Conservation (phyloP, 2,888 invertebrate genomes). For the Heliconius ismenius region DNA sequence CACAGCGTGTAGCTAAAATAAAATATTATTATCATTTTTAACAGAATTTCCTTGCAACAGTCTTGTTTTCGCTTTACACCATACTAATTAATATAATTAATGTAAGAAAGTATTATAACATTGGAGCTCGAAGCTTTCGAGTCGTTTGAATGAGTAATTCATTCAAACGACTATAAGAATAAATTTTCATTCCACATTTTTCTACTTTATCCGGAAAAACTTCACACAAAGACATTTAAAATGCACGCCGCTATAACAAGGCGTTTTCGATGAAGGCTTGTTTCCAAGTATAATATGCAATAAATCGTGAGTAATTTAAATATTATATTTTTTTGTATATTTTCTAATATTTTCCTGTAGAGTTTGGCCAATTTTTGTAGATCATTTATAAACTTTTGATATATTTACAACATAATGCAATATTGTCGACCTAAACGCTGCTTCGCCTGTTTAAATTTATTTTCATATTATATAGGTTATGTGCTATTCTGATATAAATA, state of each 20-base stretch:
- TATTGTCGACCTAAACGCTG: too few species aligned
- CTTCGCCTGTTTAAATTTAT: too few species aligned
- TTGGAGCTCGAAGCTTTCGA: too few species aligned
- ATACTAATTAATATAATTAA: not conserved
- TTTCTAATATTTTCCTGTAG: not conserved
- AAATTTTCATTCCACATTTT: not conserved
- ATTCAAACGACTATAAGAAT: slow-evolving; percentile 5
- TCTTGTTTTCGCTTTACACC: not conserved
- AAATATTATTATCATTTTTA: too few species aligned
- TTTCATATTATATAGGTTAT: too few species aligned
- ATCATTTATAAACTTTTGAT: not conserved
- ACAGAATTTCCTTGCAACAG: not conserved
- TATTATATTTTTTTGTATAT: not conserved
- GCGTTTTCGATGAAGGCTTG: slow-evolving; percentile 4
- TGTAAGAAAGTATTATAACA: not conserved
- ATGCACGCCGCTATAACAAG: slow-evolving; percentile 23
- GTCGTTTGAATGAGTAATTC: too few species aligned
- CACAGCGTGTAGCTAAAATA: too few species aligned
- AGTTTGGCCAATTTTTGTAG: not conserved
- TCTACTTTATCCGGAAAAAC: not conserved
- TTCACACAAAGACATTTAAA: slow-evolving; percentile 1
- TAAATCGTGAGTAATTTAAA: slow-evolving; percentile 1
- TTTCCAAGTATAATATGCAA: slow-evolving; percentile 17
- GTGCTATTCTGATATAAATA: too few species aligned
- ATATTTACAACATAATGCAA: not conserved